A percentile compares a stretch with the other conserved stretches of the same genome.
These are phyloP conservation scores for Lepidocolaptes lacrymiger DNA, from an alignment of 2,797 vertebrate genomes.

Conservation along the genomic window DNA sequence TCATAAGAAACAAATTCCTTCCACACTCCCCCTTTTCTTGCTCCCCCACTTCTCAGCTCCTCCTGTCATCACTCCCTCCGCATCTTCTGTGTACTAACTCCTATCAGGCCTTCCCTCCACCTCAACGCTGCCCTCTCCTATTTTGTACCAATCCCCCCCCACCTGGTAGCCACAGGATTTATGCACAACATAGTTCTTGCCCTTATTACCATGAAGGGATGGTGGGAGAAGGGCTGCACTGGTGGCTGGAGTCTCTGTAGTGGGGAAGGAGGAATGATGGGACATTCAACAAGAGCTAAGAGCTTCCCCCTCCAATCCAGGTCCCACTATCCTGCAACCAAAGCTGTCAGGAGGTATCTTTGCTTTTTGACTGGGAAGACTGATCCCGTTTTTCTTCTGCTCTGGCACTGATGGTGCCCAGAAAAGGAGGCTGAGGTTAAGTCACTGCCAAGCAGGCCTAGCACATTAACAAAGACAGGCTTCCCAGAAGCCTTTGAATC, in stretches of 20 bases:
- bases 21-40: background rate
- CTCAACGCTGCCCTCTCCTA: fast-evolving
- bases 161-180: background rate
- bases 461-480: background rate
- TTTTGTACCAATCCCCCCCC: background rate
- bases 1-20: background rate
- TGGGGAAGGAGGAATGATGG: background rate
- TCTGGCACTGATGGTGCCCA: background rate
- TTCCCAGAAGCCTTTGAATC: background rate
- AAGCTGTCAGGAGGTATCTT: background rate
- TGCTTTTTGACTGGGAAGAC: background rate
- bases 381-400: background rate
- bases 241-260: background rate
- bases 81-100: background rate
- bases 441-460: background rate
- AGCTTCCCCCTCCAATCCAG: background rate
- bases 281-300: background rate
- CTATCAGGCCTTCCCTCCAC: background rate
- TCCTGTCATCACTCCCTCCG: background rate
- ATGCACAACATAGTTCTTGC: background rate
- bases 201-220: background rate
- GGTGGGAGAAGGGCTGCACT: background rate
- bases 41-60: background rate
- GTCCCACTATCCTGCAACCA: background rate
- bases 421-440: background rate